A percentile compares a stretch with the other conserved stretches of the same genome.
These are phyloP conservation scores for Lordiphosa fenestrarum DNA, from an alignment of 2,888 invertebrate species.

Conservation along the genomic window DNA sequence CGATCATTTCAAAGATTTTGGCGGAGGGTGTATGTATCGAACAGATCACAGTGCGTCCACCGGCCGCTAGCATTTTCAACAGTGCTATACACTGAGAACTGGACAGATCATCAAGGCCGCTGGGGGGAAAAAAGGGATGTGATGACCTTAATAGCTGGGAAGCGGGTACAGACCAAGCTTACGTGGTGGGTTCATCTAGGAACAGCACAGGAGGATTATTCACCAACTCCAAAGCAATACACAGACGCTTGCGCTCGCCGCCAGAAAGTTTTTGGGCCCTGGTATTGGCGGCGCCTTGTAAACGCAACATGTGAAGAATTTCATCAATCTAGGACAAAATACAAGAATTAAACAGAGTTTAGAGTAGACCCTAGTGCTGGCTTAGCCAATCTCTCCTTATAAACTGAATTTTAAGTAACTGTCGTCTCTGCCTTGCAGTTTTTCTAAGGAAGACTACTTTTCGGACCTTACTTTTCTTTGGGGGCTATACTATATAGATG, in stretches of 20 bases:
- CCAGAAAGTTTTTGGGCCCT: constrained; percentile 89
- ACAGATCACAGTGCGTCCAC: constrained; percentile 94
- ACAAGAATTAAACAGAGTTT: no score
- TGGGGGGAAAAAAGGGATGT: constrained; percentile 77
- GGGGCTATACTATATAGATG: no score
- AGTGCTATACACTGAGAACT: constrained; percentile 93
- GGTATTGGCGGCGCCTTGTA: constrained; percentile 88
- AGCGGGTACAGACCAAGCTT: constrained; percentile 73
- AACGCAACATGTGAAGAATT: constrained; percentile 89
- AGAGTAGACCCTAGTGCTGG: no score
- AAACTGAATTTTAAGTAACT: no score
- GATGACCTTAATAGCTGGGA: no score
- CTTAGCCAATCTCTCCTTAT: no score
- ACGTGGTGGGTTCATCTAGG: constrained; percentile 98
- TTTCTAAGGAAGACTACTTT: no score
- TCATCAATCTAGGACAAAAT: constrained; percentile 88
- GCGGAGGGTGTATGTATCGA: constrained; percentile 98
- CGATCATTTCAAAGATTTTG: constrained; percentile 93
- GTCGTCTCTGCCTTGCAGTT: no score
- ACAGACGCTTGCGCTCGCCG: constrained; percentile 95
- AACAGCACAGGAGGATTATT: constrained; percentile 98
- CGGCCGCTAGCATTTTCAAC: constrained; percentile 90
- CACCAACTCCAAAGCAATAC: constrained; percentile 93
- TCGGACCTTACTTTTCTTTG: no score
- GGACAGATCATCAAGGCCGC: constrained; percentile 95